Evolutionary conservation across 2,888 invertebrate species (phyloP), one percentile per base, ranked within the genome.

Genomic region (Platycheirus albimanus): DNA sequence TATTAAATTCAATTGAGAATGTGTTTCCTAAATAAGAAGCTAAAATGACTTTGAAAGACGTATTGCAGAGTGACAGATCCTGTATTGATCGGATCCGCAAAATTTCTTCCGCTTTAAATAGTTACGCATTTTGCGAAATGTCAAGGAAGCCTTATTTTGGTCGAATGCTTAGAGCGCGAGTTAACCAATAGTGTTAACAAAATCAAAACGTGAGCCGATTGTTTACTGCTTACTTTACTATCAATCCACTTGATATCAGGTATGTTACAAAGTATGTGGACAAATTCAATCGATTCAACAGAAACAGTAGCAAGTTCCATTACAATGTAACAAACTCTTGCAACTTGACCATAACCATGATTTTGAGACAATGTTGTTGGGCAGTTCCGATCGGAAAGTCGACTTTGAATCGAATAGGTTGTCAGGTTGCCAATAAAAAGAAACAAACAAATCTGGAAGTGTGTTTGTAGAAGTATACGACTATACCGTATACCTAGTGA

Each of bases 291-390:
- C 7, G 13, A 54, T 33, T 33, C 17, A 17, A 13, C 33, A 24
- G n/a, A 1, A 17, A 7, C 30, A 15, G 30, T 24, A 4, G 24
- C 3, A 2, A 30, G 51, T 30, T 10, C n/a, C 13, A 10, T 36
- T 54, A 36, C 33, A 54, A 52, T 33, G 36, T 36, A 54, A 6
- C 1, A n/a, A 20, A 20, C 19, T 19, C 10, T 38, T 54, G 36
- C 7, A 54, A 36, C 54, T 54, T 54, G 36, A 36, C 54, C 54
- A 54, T 54, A 54, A 8, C 54, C 36, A 54, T 54, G 36, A 54
- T 54, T 36, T 36, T 36, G 19, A 36, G 19, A 54, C 54, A 54
- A 54, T 54, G 54, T 54, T 54, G 36, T 36, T 54, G 36, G 36
- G 30, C 20, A 36, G 54, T 54, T 54, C 20, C 54, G 36, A n/a